Evolutionary conservation across 2,888 invertebrate species (phyloP).

Genomic region (Phytoseiulus persimilis): DNA sequence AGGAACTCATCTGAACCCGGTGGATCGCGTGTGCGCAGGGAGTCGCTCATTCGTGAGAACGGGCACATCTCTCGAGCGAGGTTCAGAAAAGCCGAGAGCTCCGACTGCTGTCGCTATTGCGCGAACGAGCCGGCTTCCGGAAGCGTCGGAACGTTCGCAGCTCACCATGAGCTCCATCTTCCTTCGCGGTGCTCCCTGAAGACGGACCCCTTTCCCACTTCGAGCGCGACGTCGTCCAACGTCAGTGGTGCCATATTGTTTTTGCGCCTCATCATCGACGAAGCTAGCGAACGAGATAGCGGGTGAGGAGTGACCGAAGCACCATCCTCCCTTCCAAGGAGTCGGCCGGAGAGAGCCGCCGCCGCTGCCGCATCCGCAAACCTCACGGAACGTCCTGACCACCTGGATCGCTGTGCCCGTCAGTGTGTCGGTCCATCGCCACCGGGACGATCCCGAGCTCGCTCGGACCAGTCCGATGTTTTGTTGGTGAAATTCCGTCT

Average conservation of each 20-base stretch:
- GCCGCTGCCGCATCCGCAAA: background rate
- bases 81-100: background rate
- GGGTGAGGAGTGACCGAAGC: background rate
- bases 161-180: background rate
- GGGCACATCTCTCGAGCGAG: background rate
- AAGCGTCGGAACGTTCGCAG: background rate
- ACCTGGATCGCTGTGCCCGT: background rate
- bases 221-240: background rate
- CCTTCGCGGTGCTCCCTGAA: constrained; percentile 5
- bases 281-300: background rate
- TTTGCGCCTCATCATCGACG: background rate
- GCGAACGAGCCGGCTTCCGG: background rate
- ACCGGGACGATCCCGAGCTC: background rate
- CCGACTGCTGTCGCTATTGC: background rate
- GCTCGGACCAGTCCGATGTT: background rate
- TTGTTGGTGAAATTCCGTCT: background rate
- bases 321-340: background rate
- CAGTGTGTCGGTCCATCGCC: background rate
- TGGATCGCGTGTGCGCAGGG: constrained; percentile 5
- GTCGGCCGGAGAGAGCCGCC: background rate
- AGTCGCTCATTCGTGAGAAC: background rate
- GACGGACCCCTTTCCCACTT: background rate
- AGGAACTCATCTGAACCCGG: background rate
- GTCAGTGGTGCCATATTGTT: constrained; percentile 5
- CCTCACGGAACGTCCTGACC: background rate